phyloP scores from a whole-genome alignment of 2,888 invertebrate genomes.

The Philereme vetulata region DNA sequence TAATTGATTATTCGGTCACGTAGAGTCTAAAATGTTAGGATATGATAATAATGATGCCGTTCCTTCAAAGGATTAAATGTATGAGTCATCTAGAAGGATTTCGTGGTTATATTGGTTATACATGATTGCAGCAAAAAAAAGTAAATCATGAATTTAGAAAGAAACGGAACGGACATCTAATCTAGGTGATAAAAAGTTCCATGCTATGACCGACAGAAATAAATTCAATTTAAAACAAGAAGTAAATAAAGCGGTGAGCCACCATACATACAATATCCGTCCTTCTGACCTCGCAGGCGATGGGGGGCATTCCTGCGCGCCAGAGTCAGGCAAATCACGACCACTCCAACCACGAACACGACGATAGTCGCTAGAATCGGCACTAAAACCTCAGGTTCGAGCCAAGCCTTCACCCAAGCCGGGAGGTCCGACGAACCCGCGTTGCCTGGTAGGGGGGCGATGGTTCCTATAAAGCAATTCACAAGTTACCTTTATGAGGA shows the following conservation, averaged over 20 bases:
- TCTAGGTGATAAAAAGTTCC: constrained; percentile 26
- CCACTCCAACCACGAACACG: constrained; percentile 94
- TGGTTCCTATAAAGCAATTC: constrained; percentile 85
- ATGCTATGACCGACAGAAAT: constrained; percentile 23
- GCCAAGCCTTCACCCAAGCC: constrained; percentile 93
- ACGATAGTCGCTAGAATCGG: constrained; percentile 95
- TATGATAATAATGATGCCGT: constrained; percentile 6
- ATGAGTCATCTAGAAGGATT: constrained; percentile 17
- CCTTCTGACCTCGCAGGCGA: constrained; percentile 92
- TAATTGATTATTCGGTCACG: no score
- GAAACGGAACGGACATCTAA: constrained; percentile 28
- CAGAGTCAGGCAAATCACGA: constrained; percentile 95
- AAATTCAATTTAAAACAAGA: constrained; percentile 23
- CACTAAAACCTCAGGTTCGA: constrained; percentile 95
- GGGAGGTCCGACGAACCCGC: constrained; percentile 81
- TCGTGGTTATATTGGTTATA: constrained; percentile 23
- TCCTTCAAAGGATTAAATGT: constrained; percentile 13
- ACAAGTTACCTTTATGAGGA: constrained; percentile 90
- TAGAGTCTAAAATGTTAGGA: background rate
- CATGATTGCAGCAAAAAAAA: constrained; percentile 52
- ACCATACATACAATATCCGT: constrained; percentile 89
- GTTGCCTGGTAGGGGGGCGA: constrained; percentile 90
- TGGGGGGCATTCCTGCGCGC: constrained; percentile 92
- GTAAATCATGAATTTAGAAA: constrained; percentile 51
- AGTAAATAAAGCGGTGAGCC: constrained; percentile 69